Percentiles rank a stretch among this genome's conserved stretches.
These are phyloP conservation scores for Recurvirostra avosetta DNA, from an alignment of 2,113 vertebrate genomes.

Conservation along the genomic window DNA sequence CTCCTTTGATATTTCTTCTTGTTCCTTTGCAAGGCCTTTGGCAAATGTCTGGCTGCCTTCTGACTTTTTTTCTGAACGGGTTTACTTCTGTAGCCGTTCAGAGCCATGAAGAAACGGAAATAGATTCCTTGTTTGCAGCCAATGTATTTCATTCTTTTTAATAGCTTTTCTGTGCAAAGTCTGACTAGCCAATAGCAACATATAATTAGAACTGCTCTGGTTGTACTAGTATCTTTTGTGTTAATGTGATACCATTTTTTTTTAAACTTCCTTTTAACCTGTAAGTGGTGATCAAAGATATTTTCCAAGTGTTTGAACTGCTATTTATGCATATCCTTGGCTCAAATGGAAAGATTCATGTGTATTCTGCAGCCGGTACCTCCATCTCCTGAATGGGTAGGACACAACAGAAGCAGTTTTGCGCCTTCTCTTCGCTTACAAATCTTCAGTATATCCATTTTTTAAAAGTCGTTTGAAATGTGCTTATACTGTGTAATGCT, in stretches of 20 bases:
- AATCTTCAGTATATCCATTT: neutral
- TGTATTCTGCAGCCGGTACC: neutral
- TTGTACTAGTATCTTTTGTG: constrained; percentile 6
- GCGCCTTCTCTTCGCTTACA: neutral
- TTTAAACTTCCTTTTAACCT: constrained; percentile 31
- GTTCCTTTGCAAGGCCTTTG: constrained; percentile 39
- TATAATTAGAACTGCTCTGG: constrained; percentile 49
- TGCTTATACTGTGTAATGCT: neutral
- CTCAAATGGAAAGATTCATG: neutral
- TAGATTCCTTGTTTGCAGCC: constrained; percentile 32
- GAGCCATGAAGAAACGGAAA: constrained; percentile 13
- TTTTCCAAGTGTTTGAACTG: constrained; percentile 41
- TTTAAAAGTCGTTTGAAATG: neutral
- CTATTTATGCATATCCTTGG: neutral
- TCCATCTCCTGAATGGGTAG: neutral
- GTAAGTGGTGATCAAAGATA: constrained; percentile 39
- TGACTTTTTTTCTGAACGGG: neutral
- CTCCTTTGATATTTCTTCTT: constrained; percentile 53
- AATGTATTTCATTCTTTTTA: constrained; percentile 21
- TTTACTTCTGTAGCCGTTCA: constrained; percentile 16
- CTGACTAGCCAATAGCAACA: constrained; percentile 33
- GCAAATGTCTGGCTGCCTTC: constrained; percentile 13
- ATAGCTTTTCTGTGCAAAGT: constrained; percentile 27
- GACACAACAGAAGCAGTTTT: neutral
- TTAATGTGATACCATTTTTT: constrained; percentile 26